A percentile compares a stretch with the other conserved stretches of the same genome.
Evolutionary conservation across 35 echinoderm and acorn worm species (phyloP).

Genomic region (Patiria miniata): DNA sequence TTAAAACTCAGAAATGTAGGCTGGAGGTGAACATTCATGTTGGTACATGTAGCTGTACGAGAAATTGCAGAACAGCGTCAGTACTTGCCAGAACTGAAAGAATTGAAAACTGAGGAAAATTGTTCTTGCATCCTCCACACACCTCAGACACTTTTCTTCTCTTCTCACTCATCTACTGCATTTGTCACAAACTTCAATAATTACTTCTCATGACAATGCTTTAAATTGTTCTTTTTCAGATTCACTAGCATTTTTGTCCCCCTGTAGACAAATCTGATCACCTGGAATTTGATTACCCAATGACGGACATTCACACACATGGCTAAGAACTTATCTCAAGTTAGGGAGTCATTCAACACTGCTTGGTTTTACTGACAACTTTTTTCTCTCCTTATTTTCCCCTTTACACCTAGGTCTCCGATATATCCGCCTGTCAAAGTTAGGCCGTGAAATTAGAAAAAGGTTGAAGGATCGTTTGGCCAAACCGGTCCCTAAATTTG

Average conservation of each 20-base stretch:
- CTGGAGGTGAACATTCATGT: too few species aligned
- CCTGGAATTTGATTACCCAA: neutral
- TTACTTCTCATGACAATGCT: too few species aligned
- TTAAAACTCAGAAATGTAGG: too few species aligned
- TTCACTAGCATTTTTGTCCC: neutral
- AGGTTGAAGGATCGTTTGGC: constrained; percentile 13
- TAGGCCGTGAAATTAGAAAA: constrained; percentile 12
- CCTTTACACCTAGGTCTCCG: neutral
- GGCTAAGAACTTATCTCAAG: neutral
- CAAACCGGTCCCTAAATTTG: constrained; percentile 11
- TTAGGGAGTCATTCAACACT: too few species aligned
- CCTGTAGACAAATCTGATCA: constrained; percentile 1
- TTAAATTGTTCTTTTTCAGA: neutral
- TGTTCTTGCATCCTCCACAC: too few species aligned
- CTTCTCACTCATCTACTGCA: neutral
- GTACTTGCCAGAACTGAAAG: too few species aligned
- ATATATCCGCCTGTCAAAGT: neutral
- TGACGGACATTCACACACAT: constrained; percentile 4
- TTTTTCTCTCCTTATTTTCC: too few species aligned
- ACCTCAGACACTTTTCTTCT: too few species aligned
- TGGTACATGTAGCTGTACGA: too few species aligned
- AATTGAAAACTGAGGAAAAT: too few species aligned
- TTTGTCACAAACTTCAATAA: neutral
- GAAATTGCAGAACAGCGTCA: too few species aligned
- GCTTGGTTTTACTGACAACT: too few species aligned